Base-by-base conservation (phyloP, 2,888 invertebrate species). In the Yponomeuta plumbellus region DNA sequence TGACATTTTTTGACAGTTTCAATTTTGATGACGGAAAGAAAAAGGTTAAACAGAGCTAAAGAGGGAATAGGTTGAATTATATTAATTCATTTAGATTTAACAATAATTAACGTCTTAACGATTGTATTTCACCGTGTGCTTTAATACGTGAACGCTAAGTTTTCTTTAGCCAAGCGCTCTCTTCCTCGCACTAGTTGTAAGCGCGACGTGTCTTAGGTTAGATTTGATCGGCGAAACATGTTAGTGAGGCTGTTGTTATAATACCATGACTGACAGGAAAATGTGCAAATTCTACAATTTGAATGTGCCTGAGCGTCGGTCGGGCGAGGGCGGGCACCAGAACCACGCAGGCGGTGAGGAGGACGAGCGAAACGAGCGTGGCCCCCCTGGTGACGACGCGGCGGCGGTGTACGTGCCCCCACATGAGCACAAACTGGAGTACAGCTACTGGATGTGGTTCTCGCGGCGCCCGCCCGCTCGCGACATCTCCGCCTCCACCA, bases 401-500 rank as follows among this genome's bases (percentile, higher is more conserved):
- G 71, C 78, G 69, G 80, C 87, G 67, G 88, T 86, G 40, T 79
- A 80, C 69, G 95, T 97, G 80, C 95, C 94, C 68, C 94, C 95
- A 70, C 94, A 95, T 73, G 97, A 98, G 88, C 98, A 99, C 86
- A 96, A 96, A 84, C 92, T 99, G 76, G 98, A 99, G 86, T 97
- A 96, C 90, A 94, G 95, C 72, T 99, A 98, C 86, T 97, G 97
- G 88, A 92, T 98, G 84, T 99, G 98, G 98, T 97, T 94, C 80
- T 92, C 93, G 61, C 85, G 93, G 73, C 92, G 93, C 76, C 93
- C 92, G 52, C 87, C 89, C 69, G 81, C 89, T 71, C 81, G 90
- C 71, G 88, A 90, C 66, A 81, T 87, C 58, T 85, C 88, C 68
- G 75, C 85, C 69, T 81, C 88, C 74, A 83, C 86, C 75, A 84